Conservation (phyloP, 2,797 vertebrate genomes). For the Masticophis lateralis region DNA sequence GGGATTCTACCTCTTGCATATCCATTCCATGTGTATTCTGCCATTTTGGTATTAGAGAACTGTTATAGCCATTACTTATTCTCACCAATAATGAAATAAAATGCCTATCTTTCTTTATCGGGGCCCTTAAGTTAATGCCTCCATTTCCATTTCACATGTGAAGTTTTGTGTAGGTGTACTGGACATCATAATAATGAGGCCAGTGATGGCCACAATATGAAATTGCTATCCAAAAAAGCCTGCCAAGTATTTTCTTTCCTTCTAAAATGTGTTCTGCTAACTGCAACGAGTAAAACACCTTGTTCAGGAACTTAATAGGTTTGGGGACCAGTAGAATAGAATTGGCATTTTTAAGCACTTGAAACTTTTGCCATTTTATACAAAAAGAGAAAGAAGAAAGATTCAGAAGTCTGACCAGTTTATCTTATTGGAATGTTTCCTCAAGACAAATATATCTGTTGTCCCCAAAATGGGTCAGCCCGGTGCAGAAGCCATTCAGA, state of each 20-base stretch:
- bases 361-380: neutral
- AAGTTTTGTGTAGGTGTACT: neutral
- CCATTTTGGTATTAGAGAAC: neutral
- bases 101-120: neutral
- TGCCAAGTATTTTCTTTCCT: neutral
- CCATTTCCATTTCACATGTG: neutral
- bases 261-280: neutral
- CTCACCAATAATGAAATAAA: neutral
- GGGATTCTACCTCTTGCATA: neutral
- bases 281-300: neutral
- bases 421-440: neutral
- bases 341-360: neutral
- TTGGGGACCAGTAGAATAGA: neutral
- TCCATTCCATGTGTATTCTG: neutral
- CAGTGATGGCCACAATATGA: neutral
- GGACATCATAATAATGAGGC: neutral
- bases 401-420: neutral
- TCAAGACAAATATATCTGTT: neutral
- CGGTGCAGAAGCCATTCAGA: neutral
- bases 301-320: neutral
- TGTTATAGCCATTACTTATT: neutral
- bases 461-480: neutral
- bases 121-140: neutral
- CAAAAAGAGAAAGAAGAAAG: neutral
- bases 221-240: neutral